Evolutionary conservation across 2,797 vertebrate genomes (phyloP), one percentile per base, ranked within the genome.

Genomic region (Pogonophryne albipinna): DNA sequence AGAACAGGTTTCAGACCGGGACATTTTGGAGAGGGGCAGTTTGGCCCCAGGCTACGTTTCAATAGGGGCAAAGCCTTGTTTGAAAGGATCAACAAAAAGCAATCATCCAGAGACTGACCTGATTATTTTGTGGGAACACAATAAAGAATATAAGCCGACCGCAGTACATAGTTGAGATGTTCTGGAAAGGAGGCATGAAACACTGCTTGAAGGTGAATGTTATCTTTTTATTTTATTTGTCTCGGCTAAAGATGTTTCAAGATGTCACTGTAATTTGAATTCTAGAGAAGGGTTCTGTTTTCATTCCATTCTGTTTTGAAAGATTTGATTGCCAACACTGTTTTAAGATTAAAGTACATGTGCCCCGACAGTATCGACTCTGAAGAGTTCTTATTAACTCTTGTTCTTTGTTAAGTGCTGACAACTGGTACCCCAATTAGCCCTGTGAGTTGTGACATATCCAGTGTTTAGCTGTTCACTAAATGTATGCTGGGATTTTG

Each of bases 31-130:
- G 27, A 69, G 31, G 52, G 50, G 17, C 61, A 62, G 50, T 69
- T 53, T 78, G 63, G 20, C 68, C 61, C 44, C 3, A 7, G 56
- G 81, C 74, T 41, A n/a, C 19, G 31, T 79, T 79, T 60, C 52
- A 76, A 10, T 45, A 19, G 58, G 65, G 52, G 66, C 76, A 77
- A 62, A 55, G 55, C 38, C 47, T 70, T 52, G 58, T 84, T 74
- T 71, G 9, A 74, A 60, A n/a, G 44, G 42, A 73, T 70, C 64
- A 77, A 61, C 6, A 66, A 61, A 60, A 63, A 62, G 47, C 41
- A 62, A 50, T 55, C 17, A 76, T 69, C 34, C 12, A 50, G n/a
- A 71, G 56, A 71, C 49, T 41, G 17, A 66, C 16, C 17, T 52
- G 38, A 62, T 76, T 71, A 82, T 80, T 79, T 62, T 38, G 20